Base-by-base conservation (phyloP, 2,113 vertebrate species). In the Oreochromis tanganicae region DNA sequence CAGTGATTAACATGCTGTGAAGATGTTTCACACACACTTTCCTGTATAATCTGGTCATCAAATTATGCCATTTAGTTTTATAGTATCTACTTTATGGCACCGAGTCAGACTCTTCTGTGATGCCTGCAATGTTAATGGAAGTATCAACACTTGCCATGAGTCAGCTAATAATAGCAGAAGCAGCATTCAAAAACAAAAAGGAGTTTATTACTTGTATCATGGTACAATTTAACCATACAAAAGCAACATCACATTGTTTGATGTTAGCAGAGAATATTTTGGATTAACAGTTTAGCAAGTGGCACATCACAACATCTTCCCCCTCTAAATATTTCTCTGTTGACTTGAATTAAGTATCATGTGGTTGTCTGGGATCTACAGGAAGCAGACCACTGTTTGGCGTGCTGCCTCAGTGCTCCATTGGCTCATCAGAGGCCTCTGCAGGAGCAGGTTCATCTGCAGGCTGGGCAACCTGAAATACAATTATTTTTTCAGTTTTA, bases 371-470 rank as follows among this genome's bases (percentile, higher is more conserved):
- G 85, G 66, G 55, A 80, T 82, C 32, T 29, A 86, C 43, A 59
- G 84, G 91, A 86, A 75, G 80, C 56, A 4, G 16, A 73, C 84
- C 52, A 29, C 14, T 17, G 55, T 17, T 41, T 24, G 24, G 43
- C 41, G 5, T 36, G 5, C n/a, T 14, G 7, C 55, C 90, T 97
- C 97, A 99, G 96, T 98, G 98, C 90, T 99, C 98, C 98, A 99
- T 99, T 0, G 98, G 98, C 89, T 99, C 98, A 19, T 97, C 98
- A 13, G 97, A 92, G 14, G 95, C 97, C 54, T 96, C 97, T 87
- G 93, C 94, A 68, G 96, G 91, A 5, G 94, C 88, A 9, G 97
- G 91, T 84, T 98, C 98, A 34, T 98, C 98, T 89, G 96, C 95
- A 24, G 98, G 95, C 1, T 95, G 96, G 80, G 94, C 97, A 12